Evolutionary conservation across 2,888 invertebrate genomes (phyloP).

Genomic region (Prosopocoilus inquinatus): DNA sequence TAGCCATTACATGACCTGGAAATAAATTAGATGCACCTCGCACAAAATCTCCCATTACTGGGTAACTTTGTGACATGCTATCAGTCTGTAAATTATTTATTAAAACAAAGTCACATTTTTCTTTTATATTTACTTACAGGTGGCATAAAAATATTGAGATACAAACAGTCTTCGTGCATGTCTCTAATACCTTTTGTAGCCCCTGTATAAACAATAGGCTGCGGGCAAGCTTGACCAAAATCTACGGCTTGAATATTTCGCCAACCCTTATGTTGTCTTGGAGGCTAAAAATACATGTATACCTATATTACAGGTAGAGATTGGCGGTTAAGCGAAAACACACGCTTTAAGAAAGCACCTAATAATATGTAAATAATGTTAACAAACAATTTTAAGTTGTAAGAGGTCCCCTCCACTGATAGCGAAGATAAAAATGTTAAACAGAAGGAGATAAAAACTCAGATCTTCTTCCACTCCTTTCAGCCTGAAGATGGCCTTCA

Average conservation of each 20-base stretch:
- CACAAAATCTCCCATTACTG: slow-evolving; percentile 92
- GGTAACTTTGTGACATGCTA: slow-evolving; percentile 73
- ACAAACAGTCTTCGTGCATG: slow-evolving; percentile 94
- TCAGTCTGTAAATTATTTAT: slow-evolving; percentile 39
- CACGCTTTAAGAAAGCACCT: slow-evolving; percentile 1
- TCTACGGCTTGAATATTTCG: slow-evolving; percentile 85
- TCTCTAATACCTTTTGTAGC: slow-evolving; percentile 80
- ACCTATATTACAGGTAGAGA: not conserved
- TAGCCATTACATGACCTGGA: slow-evolving; percentile 83
- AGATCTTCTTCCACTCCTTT: no score
- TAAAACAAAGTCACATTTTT: not conserved
- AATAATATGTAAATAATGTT: not conserved
- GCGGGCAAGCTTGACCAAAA: slow-evolving; percentile 91
- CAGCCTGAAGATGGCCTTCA: no score
- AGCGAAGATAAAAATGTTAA: no score
- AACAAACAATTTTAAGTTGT: no score
- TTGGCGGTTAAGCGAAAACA: not conserved
- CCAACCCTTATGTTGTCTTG: slow-evolving; percentile 79
- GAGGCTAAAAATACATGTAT: slow-evolving; percentile 57
- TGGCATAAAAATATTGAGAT: slow-evolving; percentile 90
- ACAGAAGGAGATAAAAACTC: no score
- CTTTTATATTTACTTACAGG: slow-evolving; percentile 58
- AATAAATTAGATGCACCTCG: slow-evolving; percentile 90
- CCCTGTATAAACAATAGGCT: slow-evolving; percentile 77
- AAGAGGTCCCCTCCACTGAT: no score